Conservation (phyloP, 2,888 invertebrate species). For the Plebejus melissa region DNA sequence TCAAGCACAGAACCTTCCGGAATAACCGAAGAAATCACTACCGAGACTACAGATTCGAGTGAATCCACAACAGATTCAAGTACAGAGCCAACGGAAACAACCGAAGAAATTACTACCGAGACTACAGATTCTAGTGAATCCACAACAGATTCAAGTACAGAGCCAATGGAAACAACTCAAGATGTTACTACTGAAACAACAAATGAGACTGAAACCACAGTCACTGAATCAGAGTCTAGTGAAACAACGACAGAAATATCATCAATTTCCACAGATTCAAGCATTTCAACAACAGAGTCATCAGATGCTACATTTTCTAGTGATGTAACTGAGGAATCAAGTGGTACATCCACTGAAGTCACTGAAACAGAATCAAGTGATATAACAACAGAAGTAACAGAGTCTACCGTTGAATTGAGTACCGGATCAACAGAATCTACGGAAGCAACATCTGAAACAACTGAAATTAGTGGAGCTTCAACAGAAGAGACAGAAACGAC, state of each 20-base stretch:
- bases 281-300: slow-evolving; percentile 23
- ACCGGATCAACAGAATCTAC: slow-evolving; percentile 12
- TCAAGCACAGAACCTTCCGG: background rate
- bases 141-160: slow-evolving; percentile 29
- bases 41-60: slow-evolving; percentile 23
- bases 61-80: slow-evolving; percentile 28
- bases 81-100: slow-evolving; percentile 24
- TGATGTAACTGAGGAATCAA: slow-evolving; percentile 7
- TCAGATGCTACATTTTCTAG: background rate
- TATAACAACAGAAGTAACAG: slow-evolving; percentile 19
- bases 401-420: background rate
- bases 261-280: slow-evolving; percentile 1
- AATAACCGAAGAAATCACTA: slow-evolving; percentile 1
- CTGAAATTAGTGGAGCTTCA: slow-evolving; percentile 22
- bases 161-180: slow-evolving; percentile 9
- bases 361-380: slow-evolving; percentile 30
- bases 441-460: slow-evolving; percentile 28
- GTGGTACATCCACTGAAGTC: slow-evolving; percentile 26
- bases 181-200: slow-evolving; percentile 20
- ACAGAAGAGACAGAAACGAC: slow-evolving; percentile 20
- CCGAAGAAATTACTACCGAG: background rate
- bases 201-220: slow-evolving; percentile 31
- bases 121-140: slow-evolving; percentile 23
- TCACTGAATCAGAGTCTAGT: slow-evolving; percentile 30
- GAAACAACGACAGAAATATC: slow-evolving; percentile 21